Evolutionary conservation across 2,797 vertebrate genomes (phyloP).

Genomic region (Gallirallus australis): DNA sequence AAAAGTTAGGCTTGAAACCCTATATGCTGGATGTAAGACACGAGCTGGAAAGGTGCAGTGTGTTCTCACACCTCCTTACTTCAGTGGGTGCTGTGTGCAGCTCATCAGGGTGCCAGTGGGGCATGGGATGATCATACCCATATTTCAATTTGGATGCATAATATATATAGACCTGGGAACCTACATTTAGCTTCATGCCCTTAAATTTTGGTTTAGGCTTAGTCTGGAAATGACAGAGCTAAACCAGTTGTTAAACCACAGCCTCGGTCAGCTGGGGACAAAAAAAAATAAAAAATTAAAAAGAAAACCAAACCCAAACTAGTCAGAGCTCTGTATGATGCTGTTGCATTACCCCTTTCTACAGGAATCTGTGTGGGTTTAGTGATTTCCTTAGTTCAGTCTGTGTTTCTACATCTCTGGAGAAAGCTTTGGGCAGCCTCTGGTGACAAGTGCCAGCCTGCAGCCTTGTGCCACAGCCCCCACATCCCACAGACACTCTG

Average conservation of each 20-base stretch:
- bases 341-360: background rate
- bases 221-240: background rate
- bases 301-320: fast-evolving
- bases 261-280: fast-evolving
- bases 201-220: background rate
- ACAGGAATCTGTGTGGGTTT: background rate
- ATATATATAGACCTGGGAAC: background rate
- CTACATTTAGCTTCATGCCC: background rate
- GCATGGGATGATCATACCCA: background rate
- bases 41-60: background rate
- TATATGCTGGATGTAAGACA: background rate
- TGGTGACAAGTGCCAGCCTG: background rate
- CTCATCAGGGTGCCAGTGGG: background rate
- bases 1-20: background rate
- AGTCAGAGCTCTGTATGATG: fast-evolving
- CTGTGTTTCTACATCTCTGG: background rate
- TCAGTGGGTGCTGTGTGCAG: background rate
- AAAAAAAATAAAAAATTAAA: no score
- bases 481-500: background rate
- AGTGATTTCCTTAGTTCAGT: background rate
- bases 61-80: fast-evolving
- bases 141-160: background rate
- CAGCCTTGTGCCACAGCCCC: fast-evolving
- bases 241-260: background rate
- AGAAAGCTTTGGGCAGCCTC: background rate